Evolutionary conservation across 1,140 invertebrate species (phyloP).

Genomic region (Tetranychus urticae): DNA sequence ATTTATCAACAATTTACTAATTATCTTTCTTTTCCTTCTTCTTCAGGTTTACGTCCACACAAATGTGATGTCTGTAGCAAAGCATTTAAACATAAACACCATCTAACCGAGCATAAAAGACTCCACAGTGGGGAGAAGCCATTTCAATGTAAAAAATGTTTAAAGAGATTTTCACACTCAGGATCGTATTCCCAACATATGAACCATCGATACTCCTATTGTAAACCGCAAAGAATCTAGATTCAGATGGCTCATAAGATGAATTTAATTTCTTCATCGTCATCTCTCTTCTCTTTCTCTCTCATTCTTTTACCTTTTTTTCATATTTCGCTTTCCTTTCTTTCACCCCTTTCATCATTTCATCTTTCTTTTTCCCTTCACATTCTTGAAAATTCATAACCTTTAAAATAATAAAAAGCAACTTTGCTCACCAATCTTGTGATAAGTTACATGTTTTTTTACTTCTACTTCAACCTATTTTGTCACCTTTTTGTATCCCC

Average conservation of each 20-base stretch:
- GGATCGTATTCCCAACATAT: constrained; percentile 99
- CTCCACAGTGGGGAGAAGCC: constrained; percentile 73
- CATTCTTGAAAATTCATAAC: no score
- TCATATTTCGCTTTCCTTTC: no score
- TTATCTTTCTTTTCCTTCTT: neutral
- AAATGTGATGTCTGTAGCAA: constrained; percentile 94
- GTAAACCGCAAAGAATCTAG: constrained; percentile 44
- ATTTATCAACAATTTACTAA: neutral
- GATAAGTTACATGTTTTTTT: no score
- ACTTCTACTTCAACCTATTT: no score
- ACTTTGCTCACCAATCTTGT: no score
- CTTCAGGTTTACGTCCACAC: constrained; percentile 81
- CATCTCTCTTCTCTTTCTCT: no score
- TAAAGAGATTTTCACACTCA: constrained; percentile 95
- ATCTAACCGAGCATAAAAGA: constrained; percentile 93
- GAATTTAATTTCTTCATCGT: no score
- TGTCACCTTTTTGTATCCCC: no score
- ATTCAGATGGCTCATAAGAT: no score
- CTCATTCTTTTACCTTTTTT: no score
- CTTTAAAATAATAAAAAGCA: no score
- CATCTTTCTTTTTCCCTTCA: neutral
- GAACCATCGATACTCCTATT: constrained; percentile 95
- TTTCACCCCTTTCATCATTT: no score
- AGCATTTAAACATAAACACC: constrained; percentile 99
- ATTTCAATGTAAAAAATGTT: constrained; percentile 93